Evolutionary conservation across 2,113 vertebrate species (phyloP).

Genomic region (Thinocorus orbignyianus): DNA sequence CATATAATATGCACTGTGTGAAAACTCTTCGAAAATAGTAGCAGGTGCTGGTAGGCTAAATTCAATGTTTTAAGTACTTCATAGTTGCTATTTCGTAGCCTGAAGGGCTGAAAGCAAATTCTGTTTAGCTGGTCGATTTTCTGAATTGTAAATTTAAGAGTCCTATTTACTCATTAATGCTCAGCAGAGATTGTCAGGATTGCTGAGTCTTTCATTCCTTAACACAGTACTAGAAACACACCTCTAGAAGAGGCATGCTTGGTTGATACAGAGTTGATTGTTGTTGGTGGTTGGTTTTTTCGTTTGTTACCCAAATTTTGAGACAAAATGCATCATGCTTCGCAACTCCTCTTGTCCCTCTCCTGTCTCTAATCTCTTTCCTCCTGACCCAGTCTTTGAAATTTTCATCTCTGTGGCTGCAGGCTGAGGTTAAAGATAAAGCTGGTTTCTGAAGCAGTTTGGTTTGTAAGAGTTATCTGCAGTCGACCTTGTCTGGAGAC

Average conservation of each 20-base stretch:
- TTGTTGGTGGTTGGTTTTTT: not conserved
- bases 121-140: not conserved
- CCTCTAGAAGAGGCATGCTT: not conserved
- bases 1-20: constrained; percentile 68
- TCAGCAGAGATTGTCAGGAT: not conserved
- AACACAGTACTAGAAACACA: not conserved
- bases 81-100: constrained; percentile 55
- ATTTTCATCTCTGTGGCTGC: not conserved
- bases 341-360: not conserved
- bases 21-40: constrained; percentile 72
- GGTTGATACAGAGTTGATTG: not conserved
- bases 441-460: not conserved
- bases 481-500: not conserved
- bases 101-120: constrained; percentile 7
- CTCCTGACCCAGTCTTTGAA: not conserved
- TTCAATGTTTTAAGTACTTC: constrained; percentile 35
- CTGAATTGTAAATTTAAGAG: not conserved
- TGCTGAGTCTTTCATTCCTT: not conserved
- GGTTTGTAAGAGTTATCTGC: not conserved
- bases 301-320: not conserved
- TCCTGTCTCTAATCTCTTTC: not conserved
- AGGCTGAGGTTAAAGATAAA: not conserved
- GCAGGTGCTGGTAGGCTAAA: constrained; percentile 76
- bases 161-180: not conserved
- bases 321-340: not conserved